Base-by-base conservation (phyloP, 2,113 vertebrate species). In the Morone saxatilis region DNA sequence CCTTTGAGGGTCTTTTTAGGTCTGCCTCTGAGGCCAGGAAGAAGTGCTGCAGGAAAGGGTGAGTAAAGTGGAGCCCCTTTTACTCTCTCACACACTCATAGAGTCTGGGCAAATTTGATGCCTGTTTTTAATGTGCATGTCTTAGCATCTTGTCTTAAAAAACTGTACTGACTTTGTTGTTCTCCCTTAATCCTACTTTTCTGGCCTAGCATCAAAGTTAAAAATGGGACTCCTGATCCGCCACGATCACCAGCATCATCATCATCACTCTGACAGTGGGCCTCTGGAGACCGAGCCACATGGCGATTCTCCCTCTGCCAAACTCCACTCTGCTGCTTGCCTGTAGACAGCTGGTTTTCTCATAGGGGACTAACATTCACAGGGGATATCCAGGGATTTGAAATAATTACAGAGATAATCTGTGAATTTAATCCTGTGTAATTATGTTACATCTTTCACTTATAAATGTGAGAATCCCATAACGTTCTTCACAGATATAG, bases 341-440 rank as follows among this genome's bases (percentile, higher is more conserved):
- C 20, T 66, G 17, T 16, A 79, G 57, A 74, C 56, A 69, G 82
- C 76, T 62, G 25, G 19, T 79, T 69, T 54, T 71, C 25, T 40
- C 50, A 56, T 11, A n/a, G 14, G 69, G 51, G 76, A 67, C 38
- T 48, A 47, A 62, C 50, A 14, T 62, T 73, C 17, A 4, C 31
- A 62, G 22, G 40, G 20, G 31, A 48, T 12, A 63, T 10, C 40
- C 19, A 48, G 20, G 17, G 36, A 69, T 75, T 54, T 54, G 1
- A 61, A 68, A 68, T 68, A 43, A 79, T 69, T 62, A 60, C 4
- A 7, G 36, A 59, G 31, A 60, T 60, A 7, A 63, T 56, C 50
- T 45, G 17, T 45, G 38, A 61, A 53, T 40, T 40, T 7, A 72
- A 67, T 43, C 43, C 4, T 22, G 20, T 8, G 7, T 22, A 22